A percentile compares a stretch with the other conserved stretches of the same genome.
Evolutionary conservation across 2,797 vertebrate species (phyloP).

Genomic region (Clarias platycephalus): DNA sequence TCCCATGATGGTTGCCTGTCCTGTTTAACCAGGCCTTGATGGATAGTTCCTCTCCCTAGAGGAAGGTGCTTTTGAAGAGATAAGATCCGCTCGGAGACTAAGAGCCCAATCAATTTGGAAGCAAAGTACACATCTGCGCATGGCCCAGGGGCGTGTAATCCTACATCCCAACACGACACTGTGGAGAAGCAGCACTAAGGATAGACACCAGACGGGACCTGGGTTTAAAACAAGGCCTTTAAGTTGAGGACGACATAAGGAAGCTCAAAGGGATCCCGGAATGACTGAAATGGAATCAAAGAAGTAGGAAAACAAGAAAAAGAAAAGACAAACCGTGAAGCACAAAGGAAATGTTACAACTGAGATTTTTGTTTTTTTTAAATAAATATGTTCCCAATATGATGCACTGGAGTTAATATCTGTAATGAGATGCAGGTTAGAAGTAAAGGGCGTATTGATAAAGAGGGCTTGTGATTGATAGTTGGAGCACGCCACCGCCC

Average conservation of each 20-base stretch:
- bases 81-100: constrained; percentile 42
- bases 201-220: constrained; percentile 13
- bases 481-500: constrained; percentile 12
- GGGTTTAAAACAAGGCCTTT: constrained; percentile 2
- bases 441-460: constrained; percentile 52
- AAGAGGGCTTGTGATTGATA: constrained; percentile 45
- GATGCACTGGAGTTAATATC: constrained; percentile 40
- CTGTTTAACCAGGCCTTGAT: constrained; percentile 43
- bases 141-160: constrained; percentile 21
- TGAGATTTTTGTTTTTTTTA: not conserved
- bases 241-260: not conserved
- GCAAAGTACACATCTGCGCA: constrained; percentile 44
- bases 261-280: constrained; percentile 18
- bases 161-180: constrained; percentile 24
- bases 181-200: constrained; percentile 24
- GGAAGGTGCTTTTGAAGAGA: constrained; percentile 38
- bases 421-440: constrained; percentile 45
- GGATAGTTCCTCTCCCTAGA: constrained; percentile 42
- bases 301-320: not conserved
- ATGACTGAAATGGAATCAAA: not conserved
- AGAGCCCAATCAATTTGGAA: constrained; percentile 53
- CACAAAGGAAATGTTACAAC: not conserved
- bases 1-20: constrained; percentile 24
- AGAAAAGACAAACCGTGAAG: not conserved
- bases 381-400: constrained; percentile 3